phyloP scores from a whole-genome alignment of 1,140 invertebrate genomes.

The Cotesia chilonis region DNA sequence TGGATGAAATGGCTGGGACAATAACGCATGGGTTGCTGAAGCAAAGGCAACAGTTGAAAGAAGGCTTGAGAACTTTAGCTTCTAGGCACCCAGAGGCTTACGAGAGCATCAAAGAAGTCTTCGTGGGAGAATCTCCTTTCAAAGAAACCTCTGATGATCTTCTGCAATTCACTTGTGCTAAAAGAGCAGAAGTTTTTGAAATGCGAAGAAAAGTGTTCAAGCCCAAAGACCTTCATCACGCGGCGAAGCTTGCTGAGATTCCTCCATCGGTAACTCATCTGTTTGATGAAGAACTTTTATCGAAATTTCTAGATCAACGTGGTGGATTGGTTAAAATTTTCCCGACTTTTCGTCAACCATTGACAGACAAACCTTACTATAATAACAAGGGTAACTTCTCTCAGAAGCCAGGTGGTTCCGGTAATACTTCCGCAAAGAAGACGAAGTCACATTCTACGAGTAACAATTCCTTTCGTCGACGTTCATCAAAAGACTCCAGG shows the following conservation, averaged over 20 bases:
- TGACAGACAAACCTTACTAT: conserved; percentile 1
- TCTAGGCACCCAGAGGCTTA: not conserved
- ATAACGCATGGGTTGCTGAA: not conserved
- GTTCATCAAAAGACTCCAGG: not conserved
- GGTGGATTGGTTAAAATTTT: conserved; percentile 34
- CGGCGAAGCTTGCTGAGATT: conserved; percentile 7
- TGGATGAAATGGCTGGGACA: not conserved
- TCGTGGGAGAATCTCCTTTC: conserved; percentile 2
- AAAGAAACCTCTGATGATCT: conserved; percentile 16
- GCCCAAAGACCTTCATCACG: not conserved
- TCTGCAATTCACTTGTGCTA: conserved; percentile 10
- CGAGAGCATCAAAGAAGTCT: conserved; percentile 7
- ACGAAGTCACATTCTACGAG: not conserved
- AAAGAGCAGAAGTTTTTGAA: conserved; percentile 13
- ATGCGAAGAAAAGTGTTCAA: not conserved
- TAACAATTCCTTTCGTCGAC: not conserved
- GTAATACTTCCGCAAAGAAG: not conserved
- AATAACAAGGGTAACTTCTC: not conserved
- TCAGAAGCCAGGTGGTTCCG: not conserved
- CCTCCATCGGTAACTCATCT: conserved; percentile 8
- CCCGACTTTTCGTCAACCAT: not conserved
- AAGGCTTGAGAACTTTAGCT: not conserved
- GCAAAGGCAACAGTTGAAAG: too few species aligned
- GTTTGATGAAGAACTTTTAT: conserved; percentile 20
- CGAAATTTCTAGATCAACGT: conserved; percentile 20